Evolutionary conservation across 2,888 invertebrate species (phyloP), one percentile per base, ranked within the genome.

Genomic region (Dicyrtoma fusca): DNA sequence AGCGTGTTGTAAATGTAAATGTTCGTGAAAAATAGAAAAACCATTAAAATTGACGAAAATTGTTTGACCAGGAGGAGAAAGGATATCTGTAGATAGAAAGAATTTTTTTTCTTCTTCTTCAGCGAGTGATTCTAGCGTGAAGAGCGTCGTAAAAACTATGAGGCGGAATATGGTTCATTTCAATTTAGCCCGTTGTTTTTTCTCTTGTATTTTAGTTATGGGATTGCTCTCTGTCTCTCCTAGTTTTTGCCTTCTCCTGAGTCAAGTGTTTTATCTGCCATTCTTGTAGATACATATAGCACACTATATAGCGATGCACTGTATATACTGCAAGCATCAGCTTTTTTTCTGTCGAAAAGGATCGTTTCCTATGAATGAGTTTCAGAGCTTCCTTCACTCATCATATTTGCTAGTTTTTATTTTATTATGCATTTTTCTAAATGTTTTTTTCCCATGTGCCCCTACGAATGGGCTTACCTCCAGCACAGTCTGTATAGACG

Each of bases 141-240:
- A 68, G 45, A 57, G 57, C 57, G 68, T 68, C 68, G 68, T 68
- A 59, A 68, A 68, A 68, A 61, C 55, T 25, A 11, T 11, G 21
- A 34, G 34, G 34, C 34, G 34, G 51, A 25, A 51, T 47, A 53
- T 68, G 59, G 68, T 68, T 57, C 68, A 68, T 55, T 68, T 55
- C 68, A 44, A 68, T 61, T 61, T 34, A 34, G 34, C 34, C 1
- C 6, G 34, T 59, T 59, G 59, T 57, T 61, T 61, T n/a, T 42
- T 61, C 61, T 34, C 25, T 8, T 44, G 17, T 61, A 61, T 44
- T 61, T 63, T 45, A 13, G 49, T 64, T 17, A 49, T 49, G 64
- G 49, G 47, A 11, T 14, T n/a, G 66, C n/a, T n/a, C n/a, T n/a
- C n/a, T n/a, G n/a, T n/a, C n/a, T n/a, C n/a, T 5, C 53, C 51